phyloP scores from a whole-genome alignment of 1,140 invertebrate species.

The Atta cephalotes region DNA sequence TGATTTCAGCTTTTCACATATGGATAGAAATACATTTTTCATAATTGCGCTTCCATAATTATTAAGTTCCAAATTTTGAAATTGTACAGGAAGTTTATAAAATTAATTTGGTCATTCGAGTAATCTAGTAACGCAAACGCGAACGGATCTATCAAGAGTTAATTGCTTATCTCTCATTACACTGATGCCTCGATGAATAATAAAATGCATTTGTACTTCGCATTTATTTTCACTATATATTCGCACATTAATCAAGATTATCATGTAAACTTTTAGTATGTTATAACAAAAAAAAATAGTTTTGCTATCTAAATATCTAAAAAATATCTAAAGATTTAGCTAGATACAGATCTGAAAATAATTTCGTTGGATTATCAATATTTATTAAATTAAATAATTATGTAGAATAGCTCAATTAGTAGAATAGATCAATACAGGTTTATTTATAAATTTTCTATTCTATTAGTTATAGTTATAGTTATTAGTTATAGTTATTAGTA shows the following conservation, averaged over 20 bases:
- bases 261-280: neutral
- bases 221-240: neutral
- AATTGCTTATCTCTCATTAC: slow-evolving; percentile 42
- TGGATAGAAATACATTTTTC: neutral
- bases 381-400: no score
- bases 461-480: no score
- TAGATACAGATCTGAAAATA: no score
- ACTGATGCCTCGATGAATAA: neutral
- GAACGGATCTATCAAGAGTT: slow-evolving; percentile 23
- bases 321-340: no score
- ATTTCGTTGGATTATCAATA: no score
- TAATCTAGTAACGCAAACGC: neutral
- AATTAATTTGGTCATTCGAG: slow-evolving; percentile 23
- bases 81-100: neutral
- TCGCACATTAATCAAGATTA: neutral
- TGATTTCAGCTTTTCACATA: neutral
- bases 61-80: neutral
- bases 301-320: no score
- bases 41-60: slow-evolving; percentile 13
- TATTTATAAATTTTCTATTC: no score
- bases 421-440: no score
- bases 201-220: slow-evolving; percentile 20
- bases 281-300: neutral
- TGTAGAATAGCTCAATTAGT: no score
- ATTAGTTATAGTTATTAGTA: no score